Evolutionary conservation across 2,797 vertebrate species (phyloP).

Genomic region (Sebastes oblongus): DNA sequence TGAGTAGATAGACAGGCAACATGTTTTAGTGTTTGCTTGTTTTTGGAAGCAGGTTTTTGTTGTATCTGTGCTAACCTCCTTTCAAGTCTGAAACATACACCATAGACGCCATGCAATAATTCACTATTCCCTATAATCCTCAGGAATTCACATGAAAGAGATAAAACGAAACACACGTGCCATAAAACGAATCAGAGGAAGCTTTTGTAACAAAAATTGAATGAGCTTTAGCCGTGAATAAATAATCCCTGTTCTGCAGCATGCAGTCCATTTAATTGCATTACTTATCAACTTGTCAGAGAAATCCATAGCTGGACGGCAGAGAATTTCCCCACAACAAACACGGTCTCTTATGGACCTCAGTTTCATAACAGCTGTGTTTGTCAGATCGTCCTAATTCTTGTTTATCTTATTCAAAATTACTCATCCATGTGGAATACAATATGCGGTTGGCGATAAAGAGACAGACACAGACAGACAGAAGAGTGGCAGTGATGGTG

Average conservation of each 20-base stretch:
- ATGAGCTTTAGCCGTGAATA: constrained; percentile 54
- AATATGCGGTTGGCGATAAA: constrained; percentile 9
- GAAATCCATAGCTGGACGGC: constrained; percentile 34
- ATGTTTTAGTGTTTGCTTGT: background rate
- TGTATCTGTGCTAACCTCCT: background rate
- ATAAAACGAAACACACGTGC: constrained; percentile 13
- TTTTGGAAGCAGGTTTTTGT: background rate
- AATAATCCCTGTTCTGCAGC: constrained; percentile 56
- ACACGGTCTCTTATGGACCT: constrained; percentile 2
- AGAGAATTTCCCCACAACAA: constrained; percentile 19
- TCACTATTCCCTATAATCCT: constrained; percentile 7
- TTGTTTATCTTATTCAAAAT: constrained; percentile 31
- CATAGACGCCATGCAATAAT: background rate
- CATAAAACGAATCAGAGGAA: constrained; percentile 29
- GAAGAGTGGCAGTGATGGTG: background rate
- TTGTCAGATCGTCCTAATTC: constrained; percentile 20
- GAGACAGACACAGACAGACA: background rate
- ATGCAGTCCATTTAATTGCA: constrained; percentile 52
- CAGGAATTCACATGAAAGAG: constrained; percentile 19
- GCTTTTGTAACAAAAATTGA: constrained; percentile 25
- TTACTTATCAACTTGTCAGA: constrained; percentile 61
- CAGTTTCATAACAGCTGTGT: constrained; percentile 32
- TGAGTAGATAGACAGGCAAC: background rate
- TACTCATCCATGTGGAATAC: background rate
- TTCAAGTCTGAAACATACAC: constrained; percentile 6